phyloP scores from a whole-genome alignment of 2,888 invertebrate genomes.

The Drosophila kokeensis region DNA sequence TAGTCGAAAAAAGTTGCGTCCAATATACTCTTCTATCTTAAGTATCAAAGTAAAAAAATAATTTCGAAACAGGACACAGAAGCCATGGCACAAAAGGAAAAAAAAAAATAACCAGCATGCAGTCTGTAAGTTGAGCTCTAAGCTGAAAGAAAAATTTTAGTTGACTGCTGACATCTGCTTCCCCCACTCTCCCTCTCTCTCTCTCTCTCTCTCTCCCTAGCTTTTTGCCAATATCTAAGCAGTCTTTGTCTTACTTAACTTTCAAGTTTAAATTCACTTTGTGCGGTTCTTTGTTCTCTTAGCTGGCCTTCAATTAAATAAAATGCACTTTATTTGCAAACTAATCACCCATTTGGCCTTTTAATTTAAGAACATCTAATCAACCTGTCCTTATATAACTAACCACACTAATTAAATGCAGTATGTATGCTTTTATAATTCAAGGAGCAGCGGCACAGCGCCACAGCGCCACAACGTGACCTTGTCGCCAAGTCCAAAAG shows the following conservation, averaged over 20 bases:
- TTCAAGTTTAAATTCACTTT: not conserved
- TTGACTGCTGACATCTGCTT: not conserved
- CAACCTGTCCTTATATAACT: constrained; percentile 7
- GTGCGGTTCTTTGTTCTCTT: not conserved
- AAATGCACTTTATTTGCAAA: not conserved
- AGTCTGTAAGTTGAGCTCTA: not conserved
- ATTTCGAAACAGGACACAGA: not conserved
- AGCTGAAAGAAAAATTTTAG: not conserved
- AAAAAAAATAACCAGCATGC: not conserved
- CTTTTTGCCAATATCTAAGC: not conserved
- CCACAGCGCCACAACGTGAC: constrained; percentile 5
- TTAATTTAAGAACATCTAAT: not conserved
- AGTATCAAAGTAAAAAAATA: not conserved
- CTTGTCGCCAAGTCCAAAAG: constrained; percentile 19
- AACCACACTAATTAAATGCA: constrained; percentile 35
- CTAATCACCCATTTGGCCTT: not conserved
- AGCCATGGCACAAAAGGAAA: not conserved
- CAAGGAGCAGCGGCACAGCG: not conserved
- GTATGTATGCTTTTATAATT: constrained; percentile 13
- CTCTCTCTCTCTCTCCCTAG: not conserved
- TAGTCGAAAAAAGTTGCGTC: not conserved
- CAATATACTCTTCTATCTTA: not conserved
- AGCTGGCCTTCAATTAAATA: not conserved
- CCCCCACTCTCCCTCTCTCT: not conserved
- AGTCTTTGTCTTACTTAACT: not conserved